These are phyloP conservation scores for Venturia canescens DNA, from an alignment of 1,140 invertebrate species.

Conservation along the genomic window DNA sequence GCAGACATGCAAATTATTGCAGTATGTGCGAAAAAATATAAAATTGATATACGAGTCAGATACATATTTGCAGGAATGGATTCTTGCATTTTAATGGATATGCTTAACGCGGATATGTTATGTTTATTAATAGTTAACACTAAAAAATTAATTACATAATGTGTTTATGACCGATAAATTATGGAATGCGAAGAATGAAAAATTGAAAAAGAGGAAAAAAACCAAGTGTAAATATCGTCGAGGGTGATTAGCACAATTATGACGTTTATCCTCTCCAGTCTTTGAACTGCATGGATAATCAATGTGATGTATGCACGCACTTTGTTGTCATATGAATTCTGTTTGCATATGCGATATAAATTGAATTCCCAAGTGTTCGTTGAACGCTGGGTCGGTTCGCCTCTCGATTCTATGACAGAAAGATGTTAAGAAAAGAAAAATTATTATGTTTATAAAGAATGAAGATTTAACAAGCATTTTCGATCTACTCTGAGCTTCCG, in stretches of 20 bases:
- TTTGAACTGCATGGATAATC: not conserved
- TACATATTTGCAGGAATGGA: too few relatives aligned
- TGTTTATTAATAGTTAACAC: too few relatives aligned
- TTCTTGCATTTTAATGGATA: too few relatives aligned
- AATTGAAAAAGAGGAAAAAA: not conserved
- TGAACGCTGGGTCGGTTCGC: not conserved
- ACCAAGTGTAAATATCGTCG: not conserved
- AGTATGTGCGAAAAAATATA: too few relatives aligned
- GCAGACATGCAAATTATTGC: not conserved
- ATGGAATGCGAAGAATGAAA: not conserved
- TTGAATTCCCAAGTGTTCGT: not conserved
- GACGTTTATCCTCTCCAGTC: not conserved
- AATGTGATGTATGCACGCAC: too few relatives aligned
- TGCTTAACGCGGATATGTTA: too few relatives aligned
- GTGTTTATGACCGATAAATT: not conserved
- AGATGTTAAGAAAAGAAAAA: not conserved
- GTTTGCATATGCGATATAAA: not conserved
- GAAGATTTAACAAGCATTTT: not conserved
- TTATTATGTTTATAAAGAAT: not conserved
- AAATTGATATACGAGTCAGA: too few relatives aligned
- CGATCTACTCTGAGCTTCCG: not conserved
- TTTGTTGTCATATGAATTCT: not conserved
- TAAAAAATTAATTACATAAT: too few relatives aligned
- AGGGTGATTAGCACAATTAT: not conserved
- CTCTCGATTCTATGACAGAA: not conserved